Evolutionary conservation across 2,888 invertebrate genomes (phyloP).

Genomic region (Frankliniella fusca): DNA sequence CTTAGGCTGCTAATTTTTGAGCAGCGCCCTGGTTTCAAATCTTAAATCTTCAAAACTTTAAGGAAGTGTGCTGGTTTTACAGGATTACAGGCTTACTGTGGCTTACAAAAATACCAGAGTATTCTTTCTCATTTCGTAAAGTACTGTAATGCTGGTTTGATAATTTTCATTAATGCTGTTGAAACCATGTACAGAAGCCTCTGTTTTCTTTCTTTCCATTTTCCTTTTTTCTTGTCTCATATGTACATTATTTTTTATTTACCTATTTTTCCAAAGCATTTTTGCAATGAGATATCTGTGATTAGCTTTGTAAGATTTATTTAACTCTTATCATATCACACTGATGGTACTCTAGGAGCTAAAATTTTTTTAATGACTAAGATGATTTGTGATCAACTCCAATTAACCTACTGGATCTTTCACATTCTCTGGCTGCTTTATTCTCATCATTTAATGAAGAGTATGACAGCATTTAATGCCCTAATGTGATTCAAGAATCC

Average conservation of each 20-base stretch:
- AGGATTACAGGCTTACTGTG: no score
- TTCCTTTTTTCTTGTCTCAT: background rate
- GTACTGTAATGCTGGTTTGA: background rate
- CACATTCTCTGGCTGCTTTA: no score
- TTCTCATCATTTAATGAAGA: background rate
- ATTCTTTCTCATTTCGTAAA: background rate
- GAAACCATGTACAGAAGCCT: no score
- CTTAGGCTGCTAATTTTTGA: no score
- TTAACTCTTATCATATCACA: background rate
- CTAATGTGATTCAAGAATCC: background rate
- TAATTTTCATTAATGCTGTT: background rate
- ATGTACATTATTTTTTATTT: background rate
- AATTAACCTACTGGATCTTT: no score
- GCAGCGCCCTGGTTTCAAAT: no score
- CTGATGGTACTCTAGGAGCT: background rate
- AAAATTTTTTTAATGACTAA: no score
- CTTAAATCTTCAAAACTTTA: no score
- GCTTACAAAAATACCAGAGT: no score
- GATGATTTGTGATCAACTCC: no score
- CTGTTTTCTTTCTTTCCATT: no score
- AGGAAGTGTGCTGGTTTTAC: no score
- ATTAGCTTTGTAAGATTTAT: background rate
- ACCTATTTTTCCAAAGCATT: background rate
- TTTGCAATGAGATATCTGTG: slow-evolving; percentile 1
- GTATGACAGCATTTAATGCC: background rate